These are phyloP conservation scores for Oreocharis arfaki DNA, from an alignment of 2,113 vertebrate species.

Conservation along the genomic window DNA sequence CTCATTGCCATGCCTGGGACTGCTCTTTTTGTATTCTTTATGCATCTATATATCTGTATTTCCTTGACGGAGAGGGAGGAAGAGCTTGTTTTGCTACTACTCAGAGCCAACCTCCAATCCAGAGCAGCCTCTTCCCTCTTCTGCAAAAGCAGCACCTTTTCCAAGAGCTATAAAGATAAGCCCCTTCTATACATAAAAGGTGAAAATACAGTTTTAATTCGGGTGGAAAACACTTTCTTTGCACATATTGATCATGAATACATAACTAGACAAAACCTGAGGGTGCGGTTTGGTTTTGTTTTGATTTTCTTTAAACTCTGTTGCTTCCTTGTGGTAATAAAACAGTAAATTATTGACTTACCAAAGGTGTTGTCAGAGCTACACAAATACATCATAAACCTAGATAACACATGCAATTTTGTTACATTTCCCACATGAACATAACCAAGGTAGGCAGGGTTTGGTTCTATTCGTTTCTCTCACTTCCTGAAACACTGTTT, in stretches of 20 bases:
- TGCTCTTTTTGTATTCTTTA: background rate
- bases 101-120: background rate
- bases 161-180: background rate
- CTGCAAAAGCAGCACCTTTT: background rate
- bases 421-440: background rate
- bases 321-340: background rate
- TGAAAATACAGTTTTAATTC: background rate
- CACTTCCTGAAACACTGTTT: background rate
- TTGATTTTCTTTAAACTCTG: background rate
- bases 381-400: conserved; percentile 1
- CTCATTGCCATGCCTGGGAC: background rate
- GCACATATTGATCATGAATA: background rate
- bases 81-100: background rate
- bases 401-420: background rate
- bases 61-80: background rate
- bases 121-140: background rate
- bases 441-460: background rate
- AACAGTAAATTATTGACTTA: conserved; percentile 10
- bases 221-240: background rate
- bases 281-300: background rate
- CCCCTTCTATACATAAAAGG: background rate
- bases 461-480: background rate
- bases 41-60: background rate
- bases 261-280: background rate
- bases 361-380: background rate